A percentile compares a stretch with the other conserved stretches of the same genome.
Conservation (phyloP, 2,888 invertebrate species). For the Drosophila rellima region DNA sequence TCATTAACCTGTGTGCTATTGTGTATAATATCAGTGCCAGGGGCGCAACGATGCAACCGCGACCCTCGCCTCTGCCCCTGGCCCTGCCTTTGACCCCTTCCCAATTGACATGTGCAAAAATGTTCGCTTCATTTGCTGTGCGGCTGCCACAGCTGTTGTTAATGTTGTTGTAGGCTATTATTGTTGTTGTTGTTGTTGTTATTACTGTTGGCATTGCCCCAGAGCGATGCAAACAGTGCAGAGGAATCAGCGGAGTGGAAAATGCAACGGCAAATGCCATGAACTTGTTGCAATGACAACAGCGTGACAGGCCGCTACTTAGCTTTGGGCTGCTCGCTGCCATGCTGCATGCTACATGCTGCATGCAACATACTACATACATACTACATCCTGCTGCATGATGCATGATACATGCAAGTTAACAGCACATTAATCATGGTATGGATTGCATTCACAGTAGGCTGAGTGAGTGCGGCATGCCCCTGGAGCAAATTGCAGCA, state of each 20-base stretch:
- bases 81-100: neutral
- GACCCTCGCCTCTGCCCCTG: neutral
- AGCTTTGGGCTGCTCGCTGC: constrained; percentile 49
- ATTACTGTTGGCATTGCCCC: constrained; percentile 35
- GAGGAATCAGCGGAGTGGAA: constrained; percentile 65
- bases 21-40: constrained; percentile 51
- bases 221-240: constrained; percentile 51
- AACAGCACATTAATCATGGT: constrained; percentile 75
- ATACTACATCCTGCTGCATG: constrained; percentile 43
- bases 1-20: constrained; percentile 54
- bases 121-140: constrained; percentile 72
- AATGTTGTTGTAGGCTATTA: constrained; percentile 26
- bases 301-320: constrained; percentile 59
- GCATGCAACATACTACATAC: constrained; percentile 40
- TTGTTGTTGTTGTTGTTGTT: constrained; percentile 20
- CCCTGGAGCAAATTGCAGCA: constrained; percentile 30
- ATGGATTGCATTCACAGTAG: constrained; percentile 51
- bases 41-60: constrained; percentile 31
- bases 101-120: constrained; percentile 58
- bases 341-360: constrained; percentile 19
- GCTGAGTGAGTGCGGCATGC: constrained; percentile 3
- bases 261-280: constrained; percentile 63
- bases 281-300: constrained; percentile 74
- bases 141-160: constrained; percentile 59
- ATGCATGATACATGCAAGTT: constrained; percentile 59